Evolutionary conservation across 1,140 invertebrate genomes (phyloP), one percentile per base, ranked within the genome.

Genomic region (Ptiloglossa arizonensis): DNA sequence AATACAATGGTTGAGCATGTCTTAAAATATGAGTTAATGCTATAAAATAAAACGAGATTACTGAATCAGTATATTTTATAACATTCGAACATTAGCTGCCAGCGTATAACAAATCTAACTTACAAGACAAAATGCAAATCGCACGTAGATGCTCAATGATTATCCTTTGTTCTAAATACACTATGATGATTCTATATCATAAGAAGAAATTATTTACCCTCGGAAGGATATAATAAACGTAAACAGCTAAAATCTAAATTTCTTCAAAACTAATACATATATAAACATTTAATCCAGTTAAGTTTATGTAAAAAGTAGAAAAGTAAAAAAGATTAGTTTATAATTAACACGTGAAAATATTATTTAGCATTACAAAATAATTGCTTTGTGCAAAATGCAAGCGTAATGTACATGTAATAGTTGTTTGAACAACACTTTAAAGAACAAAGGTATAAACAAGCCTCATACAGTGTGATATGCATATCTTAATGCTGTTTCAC

Each of bases 401-500:
- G 52, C 32, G 44, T 67, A 81, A 68, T 48, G 24, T 64, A 81
- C 29, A 64, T 24, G 19, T 64, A 60, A 52, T 5, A 62, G 19
- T 9, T 63, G 32, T 71, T 27, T 41, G 41, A 79, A 50, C 3
- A 32, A 73, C 9, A 67, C 32, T 59, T 66, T 41, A 73, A 69
- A 87, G 70, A 82, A 87, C 77, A 87, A 86, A 87, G 69, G 77
- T 79, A 83, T 80, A 87, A 80, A 68, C 67, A 52, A 87, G 70
- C 74, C 81, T 79, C 52, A 59, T 85, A 87, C 73, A 66, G 60
- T 64, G 59, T 54, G 56, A 60, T 72, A 29, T 70, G 75, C 63
- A 78, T 71, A 73, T 69, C 63, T 44, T 29, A 56, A 59, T 70
- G 35, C 24, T 70, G 35, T 46, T 66, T 57, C 17, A 57, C 41